Percentiles rank a stretch among this genome's conserved stretches.
Evolutionary conservation across 2,888 invertebrate genomes (phyloP).

Genomic region (Chorisops tibialis): DNA sequence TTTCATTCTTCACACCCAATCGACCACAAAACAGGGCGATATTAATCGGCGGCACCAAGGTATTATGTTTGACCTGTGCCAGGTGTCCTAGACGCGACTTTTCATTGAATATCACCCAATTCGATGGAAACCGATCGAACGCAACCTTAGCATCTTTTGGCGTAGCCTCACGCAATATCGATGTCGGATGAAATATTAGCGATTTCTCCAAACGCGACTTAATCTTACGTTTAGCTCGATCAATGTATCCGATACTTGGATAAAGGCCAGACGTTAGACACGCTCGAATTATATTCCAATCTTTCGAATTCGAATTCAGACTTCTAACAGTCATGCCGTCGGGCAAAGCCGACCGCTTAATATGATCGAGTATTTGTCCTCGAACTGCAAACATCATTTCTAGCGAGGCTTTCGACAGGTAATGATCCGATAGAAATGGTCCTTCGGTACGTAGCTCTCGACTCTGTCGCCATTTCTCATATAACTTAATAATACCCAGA

Average conservation of each 20-base stretch:
- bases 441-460: conserved; percentile 37
- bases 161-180: conserved; percentile 46
- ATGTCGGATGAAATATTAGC: conserved; percentile 60
- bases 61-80: conserved; percentile 74
- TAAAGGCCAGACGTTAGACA: conserved; percentile 85
- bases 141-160: conserved; percentile 23
- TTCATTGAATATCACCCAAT: conserved; percentile 88
- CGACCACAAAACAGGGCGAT: conserved; percentile 64
- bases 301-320: conserved; percentile 76
- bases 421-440: conserved; percentile 70
- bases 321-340: conserved; percentile 64
- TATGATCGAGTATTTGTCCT: conserved; percentile 75
- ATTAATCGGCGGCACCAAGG: conserved; percentile 75
- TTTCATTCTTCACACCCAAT: neutral
- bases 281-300: conserved; percentile 89
- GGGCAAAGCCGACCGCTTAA: conserved; percentile 64
- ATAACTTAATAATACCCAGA: conserved; percentile 76
- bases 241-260: conserved; percentile 78
- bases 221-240: conserved; percentile 60
- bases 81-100: conserved; percentile 68
- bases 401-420: conserved; percentile 78
- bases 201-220: conserved; percentile 62
- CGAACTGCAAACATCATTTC: conserved; percentile 85
- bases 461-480: conserved; percentile 58
- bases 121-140: conserved; percentile 60